These are phyloP conservation scores for Alcedo atthis DNA, from an alignment of 2,797 vertebrate genomes.

Conservation along the genomic window DNA sequence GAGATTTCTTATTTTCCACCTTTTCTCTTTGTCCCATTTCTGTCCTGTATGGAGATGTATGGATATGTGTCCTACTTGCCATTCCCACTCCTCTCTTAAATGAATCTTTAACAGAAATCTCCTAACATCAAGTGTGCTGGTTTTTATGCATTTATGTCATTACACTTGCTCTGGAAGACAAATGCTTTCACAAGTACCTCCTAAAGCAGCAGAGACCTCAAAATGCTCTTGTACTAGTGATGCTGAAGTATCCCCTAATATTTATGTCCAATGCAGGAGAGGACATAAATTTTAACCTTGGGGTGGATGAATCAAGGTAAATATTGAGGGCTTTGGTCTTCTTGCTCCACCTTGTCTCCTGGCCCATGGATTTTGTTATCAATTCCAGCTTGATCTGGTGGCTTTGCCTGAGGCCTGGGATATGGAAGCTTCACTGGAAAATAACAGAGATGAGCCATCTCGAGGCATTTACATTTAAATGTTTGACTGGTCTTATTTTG, in stretches of 20 bases:
- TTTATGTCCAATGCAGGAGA: neutral
- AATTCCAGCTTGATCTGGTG: constrained; percentile 32
- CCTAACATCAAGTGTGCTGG: neutral
- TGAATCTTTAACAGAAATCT: neutral
- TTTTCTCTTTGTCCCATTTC: neutral
- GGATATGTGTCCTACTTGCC: neutral
- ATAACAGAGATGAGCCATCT: constrained; percentile 50
- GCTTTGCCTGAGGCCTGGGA: constrained; percentile 48
- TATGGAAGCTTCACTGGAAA: constrained; percentile 53
- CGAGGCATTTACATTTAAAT: constrained; percentile 30
- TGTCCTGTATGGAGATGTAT: neutral
- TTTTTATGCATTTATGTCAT: neutral
- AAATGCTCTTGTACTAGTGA: neutral
- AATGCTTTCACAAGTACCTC: neutral
- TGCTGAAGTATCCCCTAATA: neutral
- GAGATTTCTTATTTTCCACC: neutral
- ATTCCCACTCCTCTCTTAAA: neutral
- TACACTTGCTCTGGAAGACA: neutral
- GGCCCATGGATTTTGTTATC: constrained; percentile 16
- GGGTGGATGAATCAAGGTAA: neutral
- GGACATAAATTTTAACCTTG: neutral
- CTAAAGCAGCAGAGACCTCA: neutral
- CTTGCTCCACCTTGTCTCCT: neutral
- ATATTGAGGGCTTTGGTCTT: neutral
- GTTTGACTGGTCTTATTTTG: constrained; percentile 23